Conservation (phyloP, 2,113 vertebrate genomes). For the Protomyctophum bolini region DNA sequence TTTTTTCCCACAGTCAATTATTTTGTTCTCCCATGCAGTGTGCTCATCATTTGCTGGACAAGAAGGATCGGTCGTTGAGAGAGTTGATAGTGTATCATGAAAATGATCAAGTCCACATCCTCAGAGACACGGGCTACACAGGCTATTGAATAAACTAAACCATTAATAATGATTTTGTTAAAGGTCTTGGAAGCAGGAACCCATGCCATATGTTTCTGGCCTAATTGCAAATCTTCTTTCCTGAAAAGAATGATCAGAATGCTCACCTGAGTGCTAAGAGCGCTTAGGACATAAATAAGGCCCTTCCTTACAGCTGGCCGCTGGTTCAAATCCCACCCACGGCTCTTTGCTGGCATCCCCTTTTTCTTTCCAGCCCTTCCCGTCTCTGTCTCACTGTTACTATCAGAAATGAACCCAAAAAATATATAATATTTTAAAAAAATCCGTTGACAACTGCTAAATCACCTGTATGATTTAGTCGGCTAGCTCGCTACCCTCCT, state of each 20-base stretch:
- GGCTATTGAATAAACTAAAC: not conserved
- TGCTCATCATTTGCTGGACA: slow-evolving; percentile 56
- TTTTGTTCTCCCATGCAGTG: slow-evolving; percentile 65
- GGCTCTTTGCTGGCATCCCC: too few relatives aligned
- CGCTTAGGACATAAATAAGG: too few relatives aligned
- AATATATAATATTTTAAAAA: not conserved
- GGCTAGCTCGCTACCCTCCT: slow-evolving; percentile 10
- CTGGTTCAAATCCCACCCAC: too few relatives aligned
- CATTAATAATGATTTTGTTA: slow-evolving; percentile 1
- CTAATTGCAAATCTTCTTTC: not conserved
- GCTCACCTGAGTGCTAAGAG: too few relatives aligned
- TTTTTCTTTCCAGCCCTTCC: not conserved
- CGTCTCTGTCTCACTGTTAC: not conserved
- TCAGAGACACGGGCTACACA: not conserved
- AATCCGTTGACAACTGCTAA: slow-evolving; percentile 1
- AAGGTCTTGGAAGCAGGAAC: not conserved
- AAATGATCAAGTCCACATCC: not conserved
- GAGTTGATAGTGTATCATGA: slow-evolving; percentile 7
- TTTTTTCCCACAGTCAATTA: slow-evolving; percentile 49
- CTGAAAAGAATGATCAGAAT: not conserved
- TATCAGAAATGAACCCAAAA: not conserved
- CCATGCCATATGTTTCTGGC: not conserved
- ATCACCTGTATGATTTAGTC: slow-evolving; percentile 12
- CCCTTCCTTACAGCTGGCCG: too few relatives aligned
- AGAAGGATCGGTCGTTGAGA: slow-evolving; percentile 30